These are phyloP conservation scores for Enteromius anoplus DNA, from an alignment of 2,797 vertebrate genomes.

Conservation along the genomic window DNA sequence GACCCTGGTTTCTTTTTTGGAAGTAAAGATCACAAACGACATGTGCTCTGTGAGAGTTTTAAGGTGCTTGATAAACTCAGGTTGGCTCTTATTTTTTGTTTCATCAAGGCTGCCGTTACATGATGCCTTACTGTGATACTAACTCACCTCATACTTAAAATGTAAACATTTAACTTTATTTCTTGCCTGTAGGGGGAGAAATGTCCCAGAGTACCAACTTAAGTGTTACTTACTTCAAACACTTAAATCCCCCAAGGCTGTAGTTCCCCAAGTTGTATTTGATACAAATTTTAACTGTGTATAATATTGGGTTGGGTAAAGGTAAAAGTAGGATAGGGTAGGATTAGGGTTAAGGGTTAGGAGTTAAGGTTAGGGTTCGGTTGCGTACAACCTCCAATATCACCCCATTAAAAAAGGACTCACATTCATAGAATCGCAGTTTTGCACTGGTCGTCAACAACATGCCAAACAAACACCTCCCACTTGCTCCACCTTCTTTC, in stretches of 20 bases:
- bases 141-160: constrained; percentile 77
- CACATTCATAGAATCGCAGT: constrained; percentile 76
- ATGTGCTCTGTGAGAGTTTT: constrained; percentile 79
- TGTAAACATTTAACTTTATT: constrained; percentile 84
- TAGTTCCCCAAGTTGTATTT: constrained; percentile 27
- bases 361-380: constrained; percentile 46
- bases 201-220: constrained; percentile 41
- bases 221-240: constrained; percentile 30
- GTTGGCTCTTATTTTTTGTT: constrained; percentile 53
- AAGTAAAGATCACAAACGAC: constrained; percentile 80
- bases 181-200: constrained; percentile 49
- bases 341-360: constrained; percentile 1
- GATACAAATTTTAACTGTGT: constrained; percentile 27
- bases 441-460: constrained; percentile 80
- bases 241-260: constrained; percentile 28
- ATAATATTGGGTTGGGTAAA: constrained; percentile 16
- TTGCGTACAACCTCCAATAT: constrained; percentile 64
- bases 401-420: constrained; percentile 52
- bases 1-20: constrained; percentile 80
- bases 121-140: constrained; percentile 75
- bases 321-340: not conserved
- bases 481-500: constrained; percentile 48
- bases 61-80: constrained; percentile 84
- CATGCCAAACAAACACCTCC: constrained; percentile 60
- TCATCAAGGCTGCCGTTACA: constrained; percentile 68